Conservation (phyloP, 2,113 vertebrate species). For the Gallinago media region DNA sequence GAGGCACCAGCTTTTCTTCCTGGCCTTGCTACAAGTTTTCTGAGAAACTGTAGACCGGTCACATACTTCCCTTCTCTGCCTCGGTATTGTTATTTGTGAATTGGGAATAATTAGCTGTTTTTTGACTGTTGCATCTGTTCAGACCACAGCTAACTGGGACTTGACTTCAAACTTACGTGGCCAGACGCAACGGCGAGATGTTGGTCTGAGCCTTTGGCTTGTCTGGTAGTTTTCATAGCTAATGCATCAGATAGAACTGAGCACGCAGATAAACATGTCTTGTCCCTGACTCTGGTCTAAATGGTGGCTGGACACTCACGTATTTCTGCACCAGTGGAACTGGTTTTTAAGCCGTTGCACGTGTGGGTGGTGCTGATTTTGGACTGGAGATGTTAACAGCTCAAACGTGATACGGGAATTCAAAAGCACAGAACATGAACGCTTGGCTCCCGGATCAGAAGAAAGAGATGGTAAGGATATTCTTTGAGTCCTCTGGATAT, state of each 20-base stretch:
- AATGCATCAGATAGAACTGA: conserved; percentile 42
- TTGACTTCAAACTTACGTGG: not conserved
- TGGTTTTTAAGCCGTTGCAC: not conserved
- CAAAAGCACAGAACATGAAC: not conserved
- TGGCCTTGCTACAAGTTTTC: not conserved
- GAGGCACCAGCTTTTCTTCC: not conserved
- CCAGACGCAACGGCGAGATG: not conserved
- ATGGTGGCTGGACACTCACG: not conserved
- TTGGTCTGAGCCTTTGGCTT: not conserved
- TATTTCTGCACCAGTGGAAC: not conserved
- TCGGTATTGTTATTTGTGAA: not conserved
- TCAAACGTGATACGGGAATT: fast-evolving
- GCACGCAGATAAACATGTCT: not conserved
- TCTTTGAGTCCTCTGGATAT: not conserved
- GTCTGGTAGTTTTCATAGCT: conserved; percentile 39
- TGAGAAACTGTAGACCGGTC: not conserved
- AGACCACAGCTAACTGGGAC: conserved; percentile 21
- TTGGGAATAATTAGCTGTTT: conserved; percentile 32
- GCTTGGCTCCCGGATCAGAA: not conserved
- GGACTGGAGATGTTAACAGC: not conserved
- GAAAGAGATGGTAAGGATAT: not conserved
- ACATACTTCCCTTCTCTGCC: not conserved
- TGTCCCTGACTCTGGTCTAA: not conserved
- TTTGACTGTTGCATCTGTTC: conserved; percentile 33
- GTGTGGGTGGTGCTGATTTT: not conserved